phyloP scores from a whole-genome alignment of 1,140 invertebrate genomes.

The Drosophila littoralis region DNA sequence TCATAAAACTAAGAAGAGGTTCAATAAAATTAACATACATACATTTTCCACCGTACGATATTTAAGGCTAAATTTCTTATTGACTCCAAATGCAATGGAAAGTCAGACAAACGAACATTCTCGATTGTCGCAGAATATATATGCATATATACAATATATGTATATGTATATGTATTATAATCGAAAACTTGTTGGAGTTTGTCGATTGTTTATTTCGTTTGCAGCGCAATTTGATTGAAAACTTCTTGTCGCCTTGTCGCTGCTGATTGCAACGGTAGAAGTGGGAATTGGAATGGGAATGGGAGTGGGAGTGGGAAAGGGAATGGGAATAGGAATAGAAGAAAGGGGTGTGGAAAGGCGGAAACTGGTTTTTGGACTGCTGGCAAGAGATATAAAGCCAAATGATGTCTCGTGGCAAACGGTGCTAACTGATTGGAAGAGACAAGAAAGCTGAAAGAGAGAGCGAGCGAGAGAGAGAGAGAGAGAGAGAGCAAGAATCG shows the following conservation, averaged over 20 bases:
- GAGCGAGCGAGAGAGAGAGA: neutral
- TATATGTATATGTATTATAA: conserved; percentile 1
- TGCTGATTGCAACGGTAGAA: conserved; percentile 27
- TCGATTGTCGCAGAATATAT: neutral
- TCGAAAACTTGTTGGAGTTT: conserved; percentile 26
- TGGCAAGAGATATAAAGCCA: conserved; percentile 21
- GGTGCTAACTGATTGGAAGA: conserved; percentile 25
- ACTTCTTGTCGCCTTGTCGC: conserved; percentile 41
- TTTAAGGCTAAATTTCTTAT: no score
- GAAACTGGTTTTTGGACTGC: conserved; percentile 35
- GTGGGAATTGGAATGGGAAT: neutral
- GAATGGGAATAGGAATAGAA: neutral
- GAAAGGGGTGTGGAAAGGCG: conserved; percentile 18
- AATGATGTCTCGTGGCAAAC: conserved; percentile 42
- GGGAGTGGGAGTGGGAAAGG: neutral
- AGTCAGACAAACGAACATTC: no score
- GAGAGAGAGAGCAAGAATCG: neutral
- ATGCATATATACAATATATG: neutral
- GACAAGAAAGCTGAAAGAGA: conserved; percentile 10
- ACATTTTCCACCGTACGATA: no score
- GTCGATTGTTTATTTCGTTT: conserved; percentile 8
- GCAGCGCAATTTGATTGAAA: conserved; percentile 43
- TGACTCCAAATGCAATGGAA: no score
- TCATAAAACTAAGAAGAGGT: no score
- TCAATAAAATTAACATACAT: no score